phyloP scores from a whole-genome alignment of 2,888 invertebrate species.

The Melanophora roralis region DNA sequence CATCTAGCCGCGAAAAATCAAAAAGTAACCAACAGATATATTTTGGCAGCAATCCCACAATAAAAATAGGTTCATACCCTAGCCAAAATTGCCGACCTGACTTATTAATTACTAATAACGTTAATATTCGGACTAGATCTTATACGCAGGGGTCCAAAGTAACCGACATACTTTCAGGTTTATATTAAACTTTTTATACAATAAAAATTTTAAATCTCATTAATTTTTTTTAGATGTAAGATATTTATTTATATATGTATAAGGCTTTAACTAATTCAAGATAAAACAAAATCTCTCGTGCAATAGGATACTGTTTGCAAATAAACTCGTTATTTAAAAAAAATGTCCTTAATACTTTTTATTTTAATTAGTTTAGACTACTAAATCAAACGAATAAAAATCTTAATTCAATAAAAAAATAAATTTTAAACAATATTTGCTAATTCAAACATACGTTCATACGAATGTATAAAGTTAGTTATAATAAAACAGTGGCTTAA shows the following conservation, averaged over 20 bases:
- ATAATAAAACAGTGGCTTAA: conserved; percentile 20
- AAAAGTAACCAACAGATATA: conserved; percentile 75
- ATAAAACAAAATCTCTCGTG: conserved; percentile 50
- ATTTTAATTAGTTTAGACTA: neutral
- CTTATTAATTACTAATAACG: conserved; percentile 42
- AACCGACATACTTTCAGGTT: conserved; percentile 85
- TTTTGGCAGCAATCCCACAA: conserved; percentile 74
- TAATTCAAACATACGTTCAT: no score
- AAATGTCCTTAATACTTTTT: conserved; percentile 15
- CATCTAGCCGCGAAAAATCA: conserved; percentile 81
- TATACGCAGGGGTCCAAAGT: conserved; percentile 80
- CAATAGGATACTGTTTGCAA: conserved; percentile 39
- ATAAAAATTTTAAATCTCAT: conserved; percentile 1
- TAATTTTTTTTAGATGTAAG: neutral
- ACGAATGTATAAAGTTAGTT: no score
- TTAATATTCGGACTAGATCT: conserved; percentile 75
- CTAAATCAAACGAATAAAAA: neutral
- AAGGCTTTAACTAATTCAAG: conserved; percentile 47
- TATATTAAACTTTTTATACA: conserved; percentile 79
- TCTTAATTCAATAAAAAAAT: no score
- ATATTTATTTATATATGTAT: neutral
- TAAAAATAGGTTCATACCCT: conserved; percentile 68
- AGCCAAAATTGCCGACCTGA: conserved; percentile 55
- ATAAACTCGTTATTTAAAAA: neutral
- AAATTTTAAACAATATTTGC: no score